A percentile compares a stretch with the other conserved stretches of the same genome.
These are phyloP conservation scores for Tortrix viridana DNA, from an alignment of 2,888 invertebrate genomes.

Conservation along the genomic window DNA sequence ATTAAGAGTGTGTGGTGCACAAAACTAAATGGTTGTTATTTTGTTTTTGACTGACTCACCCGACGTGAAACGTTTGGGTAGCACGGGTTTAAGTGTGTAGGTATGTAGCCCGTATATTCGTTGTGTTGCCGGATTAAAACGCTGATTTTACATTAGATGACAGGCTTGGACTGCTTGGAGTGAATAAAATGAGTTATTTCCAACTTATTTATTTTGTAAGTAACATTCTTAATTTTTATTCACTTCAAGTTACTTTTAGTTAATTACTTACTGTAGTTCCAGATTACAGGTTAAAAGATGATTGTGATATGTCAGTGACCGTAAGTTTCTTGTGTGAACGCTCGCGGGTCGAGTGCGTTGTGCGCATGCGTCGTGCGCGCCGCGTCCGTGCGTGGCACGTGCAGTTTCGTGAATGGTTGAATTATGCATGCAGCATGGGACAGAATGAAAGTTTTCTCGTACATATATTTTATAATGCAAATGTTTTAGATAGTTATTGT, in stretches of 20 bases:
- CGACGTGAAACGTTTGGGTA: background rate
- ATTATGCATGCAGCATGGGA: background rate
- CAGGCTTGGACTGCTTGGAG: no score
- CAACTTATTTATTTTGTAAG: constrained; percentile 1
- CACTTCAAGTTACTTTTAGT: background rate
- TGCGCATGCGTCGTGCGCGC: background rate
- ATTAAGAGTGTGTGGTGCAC: background rate
- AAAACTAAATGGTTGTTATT: background rate
- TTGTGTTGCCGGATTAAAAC: constrained; percentile 8
- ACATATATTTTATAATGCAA: background rate
- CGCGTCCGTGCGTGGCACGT: background rate
- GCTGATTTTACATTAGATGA: background rate
- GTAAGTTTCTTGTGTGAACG: constrained; percentile 13
- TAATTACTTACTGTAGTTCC: constrained; percentile 11
- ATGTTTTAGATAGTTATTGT: no score
- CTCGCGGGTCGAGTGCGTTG: constrained; percentile 29
- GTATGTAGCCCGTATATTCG: background rate
- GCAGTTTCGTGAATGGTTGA: no score
- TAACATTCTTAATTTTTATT: background rate
- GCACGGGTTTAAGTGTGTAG: background rate
- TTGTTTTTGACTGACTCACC: background rate
- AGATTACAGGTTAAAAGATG: constrained; percentile 13
- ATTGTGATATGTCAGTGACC: constrained; percentile 27
- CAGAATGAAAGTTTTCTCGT: background rate
- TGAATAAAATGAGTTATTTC: no score